These are phyloP conservation scores for Tenthredo distinguenda DNA, from an alignment of 2,888 invertebrate species.

Conservation along the genomic window DNA sequence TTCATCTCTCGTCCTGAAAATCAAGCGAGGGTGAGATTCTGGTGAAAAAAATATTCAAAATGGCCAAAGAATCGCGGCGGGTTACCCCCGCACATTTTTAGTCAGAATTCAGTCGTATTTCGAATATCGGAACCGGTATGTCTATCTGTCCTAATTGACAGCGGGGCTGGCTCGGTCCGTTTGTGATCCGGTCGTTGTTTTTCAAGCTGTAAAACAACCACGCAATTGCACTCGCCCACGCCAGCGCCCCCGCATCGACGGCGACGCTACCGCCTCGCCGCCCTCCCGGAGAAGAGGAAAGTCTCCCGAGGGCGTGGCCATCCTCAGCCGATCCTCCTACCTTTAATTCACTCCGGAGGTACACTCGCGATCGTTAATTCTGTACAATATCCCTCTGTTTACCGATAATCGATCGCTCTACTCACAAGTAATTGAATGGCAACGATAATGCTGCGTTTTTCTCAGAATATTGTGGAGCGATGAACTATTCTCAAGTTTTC, in stretches of 20 bases:
- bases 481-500: not conserved
- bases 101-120: not conserved
- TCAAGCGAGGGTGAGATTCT: not conserved
- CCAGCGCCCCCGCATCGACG: not conserved
- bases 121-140: conserved; percentile 2
- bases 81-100: not conserved
- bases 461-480: not conserved
- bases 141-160: conserved; percentile 38
- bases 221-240: not conserved
- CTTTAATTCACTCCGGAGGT: not conserved
- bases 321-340: conserved; percentile 38
- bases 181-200: conserved; percentile 10
- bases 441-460: not conserved
- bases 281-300: conserved; percentile 24
- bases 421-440: not conserved
- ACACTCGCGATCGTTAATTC: not conserved
- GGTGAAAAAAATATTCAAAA: not conserved
- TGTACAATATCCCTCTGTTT: not conserved
- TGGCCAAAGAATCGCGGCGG: not conserved
- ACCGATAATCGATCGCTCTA: not conserved
- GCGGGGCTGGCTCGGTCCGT: not conserved
- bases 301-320: conserved; percentile 28
- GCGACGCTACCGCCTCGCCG: not conserved
- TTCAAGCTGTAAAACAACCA: conserved; percentile 40
- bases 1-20: not conserved